Evolutionary conservation across 2,797 vertebrate genomes (phyloP).

Genomic region (Melopsittacus undulatus): DNA sequence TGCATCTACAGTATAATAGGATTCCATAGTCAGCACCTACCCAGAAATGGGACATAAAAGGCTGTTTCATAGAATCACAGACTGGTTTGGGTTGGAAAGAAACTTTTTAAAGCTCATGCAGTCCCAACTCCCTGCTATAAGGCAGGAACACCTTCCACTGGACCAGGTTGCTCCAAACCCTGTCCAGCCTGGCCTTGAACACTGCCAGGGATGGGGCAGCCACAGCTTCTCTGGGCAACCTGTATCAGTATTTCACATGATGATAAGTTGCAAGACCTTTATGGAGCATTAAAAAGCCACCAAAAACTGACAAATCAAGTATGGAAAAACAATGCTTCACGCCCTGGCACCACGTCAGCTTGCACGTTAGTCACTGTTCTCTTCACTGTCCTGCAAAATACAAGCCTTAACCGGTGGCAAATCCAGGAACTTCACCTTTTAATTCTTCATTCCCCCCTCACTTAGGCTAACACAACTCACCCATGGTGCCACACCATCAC

Average conservation of each 20-base stretch:
- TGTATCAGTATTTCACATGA: not conserved
- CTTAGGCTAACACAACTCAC: not conserved
- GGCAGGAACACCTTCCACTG: not conserved
- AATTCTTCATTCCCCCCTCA: not conserved
- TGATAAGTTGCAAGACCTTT: not conserved
- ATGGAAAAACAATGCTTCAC: not conserved
- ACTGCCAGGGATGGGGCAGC: not conserved
- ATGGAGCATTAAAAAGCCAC: not conserved
- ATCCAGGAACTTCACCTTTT: not conserved
- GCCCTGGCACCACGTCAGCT: accelerated
- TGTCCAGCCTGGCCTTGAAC: not conserved
- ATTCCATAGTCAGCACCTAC: not conserved
- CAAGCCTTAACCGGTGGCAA: not conserved
- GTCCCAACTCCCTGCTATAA: not conserved
- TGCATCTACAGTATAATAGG: accelerated
- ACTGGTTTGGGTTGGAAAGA: not conserved
- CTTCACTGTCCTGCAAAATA: not conserved
- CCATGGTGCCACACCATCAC: not conserved
- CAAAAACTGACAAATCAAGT: not conserved
- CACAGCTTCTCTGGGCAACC: not conserved
- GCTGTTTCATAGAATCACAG: not conserved
- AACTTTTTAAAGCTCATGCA: not conserved
- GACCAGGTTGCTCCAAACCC: not conserved
- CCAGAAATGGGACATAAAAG: not conserved
- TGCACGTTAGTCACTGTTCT: not conserved